These are phyloP conservation scores for Papilio elwesi DNA, from an alignment of 2,888 invertebrate species.

Conservation along the genomic window DNA sequence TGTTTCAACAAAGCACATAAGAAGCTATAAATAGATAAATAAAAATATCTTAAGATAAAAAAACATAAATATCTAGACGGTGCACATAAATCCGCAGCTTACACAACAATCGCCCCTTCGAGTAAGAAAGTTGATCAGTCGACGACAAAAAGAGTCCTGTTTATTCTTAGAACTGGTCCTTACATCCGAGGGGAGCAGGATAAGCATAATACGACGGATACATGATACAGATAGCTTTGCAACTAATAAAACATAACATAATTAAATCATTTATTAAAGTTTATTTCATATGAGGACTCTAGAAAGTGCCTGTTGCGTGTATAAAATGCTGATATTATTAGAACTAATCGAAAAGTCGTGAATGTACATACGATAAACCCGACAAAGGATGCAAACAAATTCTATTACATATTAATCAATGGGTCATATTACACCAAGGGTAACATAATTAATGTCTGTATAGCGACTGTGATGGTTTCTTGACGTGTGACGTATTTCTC, in stretches of 20 bases:
- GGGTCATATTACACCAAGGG: too few species aligned
- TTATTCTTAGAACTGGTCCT: conserved; percentile 48
- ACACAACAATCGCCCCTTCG: conserved; percentile 42
- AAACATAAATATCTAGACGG: conserved; percentile 37
- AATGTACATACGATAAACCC: too few species aligned
- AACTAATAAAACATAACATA: conserved; percentile 3
- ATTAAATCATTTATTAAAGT: neutral
- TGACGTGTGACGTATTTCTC: too few species aligned
- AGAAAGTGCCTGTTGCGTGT: neutral
- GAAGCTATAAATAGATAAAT: neutral
- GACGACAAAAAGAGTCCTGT: conserved; percentile 46
- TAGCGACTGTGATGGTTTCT: too few species aligned
- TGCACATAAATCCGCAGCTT: conserved; percentile 31
- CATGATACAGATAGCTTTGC: conserved; percentile 4
- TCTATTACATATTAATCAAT: too few species aligned
- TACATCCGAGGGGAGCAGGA: conserved; percentile 41
- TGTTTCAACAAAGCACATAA: neutral
- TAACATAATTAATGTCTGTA: too few species aligned
- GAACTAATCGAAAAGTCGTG: too few species aligned
- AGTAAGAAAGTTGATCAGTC: conserved; percentile 47
- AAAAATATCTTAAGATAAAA: conserved; percentile 2
- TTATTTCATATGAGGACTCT: neutral
- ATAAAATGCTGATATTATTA: too few species aligned
- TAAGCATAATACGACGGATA: conserved; percentile 10
- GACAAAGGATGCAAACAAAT: too few species aligned